Evolutionary conservation across 2,797 vertebrate species (phyloP).

Genomic region (Poliocrania exsul): DNA sequence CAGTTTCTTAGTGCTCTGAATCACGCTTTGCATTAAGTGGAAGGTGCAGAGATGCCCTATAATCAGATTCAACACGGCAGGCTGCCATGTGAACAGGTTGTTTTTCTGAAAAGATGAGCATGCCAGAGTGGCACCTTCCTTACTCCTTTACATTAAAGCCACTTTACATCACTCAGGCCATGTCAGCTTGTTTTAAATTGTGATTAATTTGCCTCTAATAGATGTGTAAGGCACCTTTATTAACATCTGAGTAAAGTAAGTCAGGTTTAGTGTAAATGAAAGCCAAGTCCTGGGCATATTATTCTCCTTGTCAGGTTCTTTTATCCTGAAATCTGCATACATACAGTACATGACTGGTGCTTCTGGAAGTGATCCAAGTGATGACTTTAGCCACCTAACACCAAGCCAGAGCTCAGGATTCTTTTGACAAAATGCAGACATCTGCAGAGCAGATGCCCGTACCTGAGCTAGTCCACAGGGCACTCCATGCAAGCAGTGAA

Average conservation of each 20-base stretch:
- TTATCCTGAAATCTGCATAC: slow-evolving; percentile 15
- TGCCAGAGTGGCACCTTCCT: neutral
- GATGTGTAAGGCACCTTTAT: slow-evolving; percentile 2
- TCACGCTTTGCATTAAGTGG: neutral
- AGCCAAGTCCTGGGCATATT: neutral
- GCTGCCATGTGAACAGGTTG: neutral
- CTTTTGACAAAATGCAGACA: neutral
- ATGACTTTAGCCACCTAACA: neutral
- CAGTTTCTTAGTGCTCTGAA: neutral
- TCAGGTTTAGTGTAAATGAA: neutral
- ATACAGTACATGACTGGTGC: neutral
- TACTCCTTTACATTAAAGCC: neutral
- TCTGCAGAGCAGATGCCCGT: neutral
- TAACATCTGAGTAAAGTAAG: slow-evolving; percentile 12
- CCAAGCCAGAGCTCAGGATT: neutral
- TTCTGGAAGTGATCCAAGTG: neutral
- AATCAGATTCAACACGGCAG: neutral
- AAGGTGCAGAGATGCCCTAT: neutral
- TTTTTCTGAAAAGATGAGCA: neutral
- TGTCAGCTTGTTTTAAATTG: neutral
- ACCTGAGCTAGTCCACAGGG: neutral
- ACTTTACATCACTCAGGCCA: neutral
- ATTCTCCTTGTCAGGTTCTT: neutral
- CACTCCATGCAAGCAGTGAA: neutral
- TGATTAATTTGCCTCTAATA: slow-evolving; percentile 29